Evolutionary conservation across 1,140 invertebrate species (phyloP), one percentile per base, ranked within the genome.

Genomic region (Drosophila funebris): DNA sequence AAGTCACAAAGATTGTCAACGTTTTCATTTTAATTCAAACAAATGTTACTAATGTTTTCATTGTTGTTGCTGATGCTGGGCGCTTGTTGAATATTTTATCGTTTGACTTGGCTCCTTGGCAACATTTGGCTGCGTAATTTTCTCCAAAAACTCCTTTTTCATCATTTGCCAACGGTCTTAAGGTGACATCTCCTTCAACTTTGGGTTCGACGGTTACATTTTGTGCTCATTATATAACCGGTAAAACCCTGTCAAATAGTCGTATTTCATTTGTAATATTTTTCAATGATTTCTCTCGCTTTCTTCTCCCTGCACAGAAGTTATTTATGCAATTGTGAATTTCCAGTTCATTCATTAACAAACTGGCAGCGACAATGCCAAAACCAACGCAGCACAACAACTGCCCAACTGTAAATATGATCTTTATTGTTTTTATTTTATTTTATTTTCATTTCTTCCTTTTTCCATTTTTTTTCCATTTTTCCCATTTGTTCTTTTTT

Each of bases 1-100:
- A 88, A 87, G 83, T 87, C 82, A 82, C 75, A 76, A 82, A 71
- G 75, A 87, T 88, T 88, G 83, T 88, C 83, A 88, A 81, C 79
- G 77, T 81, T 90, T 90, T 90, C 80, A 81, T 88, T 84, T 90
- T 90, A 90, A 90, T 90, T 88, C 80, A 90, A 90, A 90, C 83
- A 90, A 90, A 90, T 90, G 88, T 90, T 90, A 74, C 83, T 76
- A 73, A 90, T 88, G 80, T 88, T 89, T 77, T 78, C 77, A 81
- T 89, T 90, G 76, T 90, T 76, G 60, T 37, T 57, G 60, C 48
- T 76, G 33, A 14, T 57, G 20, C 66, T 72, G 56, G 36, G 44
- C 66, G 77, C 72, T 87, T 79, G 73, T 79, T 87, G 73, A 90
- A 83, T 83, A 88, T 88, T 88, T 88, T 89, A 88, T 88, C 83